Conservation (phyloP, 2,797 vertebrate species). For the Enteromius mattozi region DNA sequence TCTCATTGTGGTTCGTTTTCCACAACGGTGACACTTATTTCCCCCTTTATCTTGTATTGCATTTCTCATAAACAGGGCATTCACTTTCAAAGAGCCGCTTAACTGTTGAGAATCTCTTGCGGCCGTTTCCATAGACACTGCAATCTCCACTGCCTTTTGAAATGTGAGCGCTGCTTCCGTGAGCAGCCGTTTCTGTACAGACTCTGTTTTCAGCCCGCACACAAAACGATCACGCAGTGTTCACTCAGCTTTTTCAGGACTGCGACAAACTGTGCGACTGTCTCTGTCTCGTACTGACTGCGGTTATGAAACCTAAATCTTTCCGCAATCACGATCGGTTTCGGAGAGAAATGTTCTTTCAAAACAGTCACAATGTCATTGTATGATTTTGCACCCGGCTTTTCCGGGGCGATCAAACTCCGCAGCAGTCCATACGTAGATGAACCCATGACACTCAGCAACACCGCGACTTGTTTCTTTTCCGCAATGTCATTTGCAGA, state of each 20-base stretch:
- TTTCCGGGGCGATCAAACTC: neutral
- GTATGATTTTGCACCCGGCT: neutral
- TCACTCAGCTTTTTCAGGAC: constrained; percentile 26
- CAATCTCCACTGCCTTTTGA: constrained; percentile 19
- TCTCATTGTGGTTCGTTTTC: constrained; percentile 12
- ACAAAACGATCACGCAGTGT: constrained; percentile 6
- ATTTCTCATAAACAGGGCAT: neutral
- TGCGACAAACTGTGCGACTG: constrained; percentile 11
- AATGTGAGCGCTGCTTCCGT: constrained; percentile 20
- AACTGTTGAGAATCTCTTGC: constrained; percentile 20
- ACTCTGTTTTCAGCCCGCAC: constrained; percentile 12
- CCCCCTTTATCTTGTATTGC: neutral
- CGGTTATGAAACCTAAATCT: constrained; percentile 28
- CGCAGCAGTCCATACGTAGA: neutral
- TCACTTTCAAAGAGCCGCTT: constrained; percentile 30
- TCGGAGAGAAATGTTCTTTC: constrained; percentile 23
- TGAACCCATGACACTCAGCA: neutral
- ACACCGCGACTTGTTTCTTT: neutral
- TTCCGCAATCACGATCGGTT: constrained; percentile 36
- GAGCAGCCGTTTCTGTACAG: neutral
- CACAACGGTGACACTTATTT: neutral
- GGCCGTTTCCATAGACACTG: constrained; percentile 11
- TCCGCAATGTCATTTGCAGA: neutral
- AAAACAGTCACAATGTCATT: constrained; percentile 7
- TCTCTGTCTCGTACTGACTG: constrained; percentile 6